phyloP scores from a whole-genome alignment of 1,140 invertebrate genomes.

The Aphelenchoides besseyi region DNA sequence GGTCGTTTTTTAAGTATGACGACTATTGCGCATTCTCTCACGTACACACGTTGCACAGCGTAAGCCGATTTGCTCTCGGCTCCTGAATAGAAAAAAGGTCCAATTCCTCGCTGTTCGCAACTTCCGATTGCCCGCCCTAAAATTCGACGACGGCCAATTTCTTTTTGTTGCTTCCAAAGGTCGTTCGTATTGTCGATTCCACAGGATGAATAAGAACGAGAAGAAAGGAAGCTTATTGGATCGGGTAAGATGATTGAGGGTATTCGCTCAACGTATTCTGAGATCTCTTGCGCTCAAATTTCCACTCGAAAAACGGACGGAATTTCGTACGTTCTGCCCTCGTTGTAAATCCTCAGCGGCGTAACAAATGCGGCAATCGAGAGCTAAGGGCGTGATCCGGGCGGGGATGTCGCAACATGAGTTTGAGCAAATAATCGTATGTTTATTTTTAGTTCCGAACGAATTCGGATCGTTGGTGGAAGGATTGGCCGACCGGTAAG shows the following conservation, averaged over 20 bases:
- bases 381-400: neutral
- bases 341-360: neutral
- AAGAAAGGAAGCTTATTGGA: slow-evolving; percentile 1
- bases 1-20: too few relatives aligned
- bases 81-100: neutral
- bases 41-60: neutral
- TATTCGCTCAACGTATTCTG: too few relatives aligned
- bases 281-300: neutral
- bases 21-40: too few relatives aligned
- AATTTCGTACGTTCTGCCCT: neutral
- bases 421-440: slow-evolving; percentile 18
- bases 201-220: neutral
- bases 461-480: slow-evolving; percentile 58
- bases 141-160: too few relatives aligned
- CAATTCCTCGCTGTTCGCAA: neutral
- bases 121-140: too few relatives aligned
- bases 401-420: neutral
- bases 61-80: neutral
- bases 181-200: too few relatives aligned
- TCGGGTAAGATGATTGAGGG: neutral
- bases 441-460: slow-evolving; percentile 57
- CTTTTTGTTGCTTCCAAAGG: neutral
- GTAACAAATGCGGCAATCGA: neutral
- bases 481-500: slow-evolving; percentile 57
- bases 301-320: slow-evolving; percentile 19